Evolutionary conservation across 2,797 vertebrate species (phyloP), one percentile per base, ranked within the genome.

Genomic region (Cuniculus paca): DNA sequence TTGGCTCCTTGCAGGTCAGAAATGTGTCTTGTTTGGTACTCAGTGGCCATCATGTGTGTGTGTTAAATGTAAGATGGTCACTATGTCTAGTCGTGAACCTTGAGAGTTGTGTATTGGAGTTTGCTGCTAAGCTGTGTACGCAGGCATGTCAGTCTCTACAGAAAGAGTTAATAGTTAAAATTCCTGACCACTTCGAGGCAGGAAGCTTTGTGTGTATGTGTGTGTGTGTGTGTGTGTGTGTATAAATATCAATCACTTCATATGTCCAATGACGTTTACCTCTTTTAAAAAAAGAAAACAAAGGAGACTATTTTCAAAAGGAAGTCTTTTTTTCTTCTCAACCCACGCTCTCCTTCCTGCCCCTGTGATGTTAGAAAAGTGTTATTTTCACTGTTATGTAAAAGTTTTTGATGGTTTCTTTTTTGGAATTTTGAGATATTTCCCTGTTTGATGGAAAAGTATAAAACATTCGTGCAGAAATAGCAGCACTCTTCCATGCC

Each of bases 261-360:
- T 58, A 45, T 78, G 56, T 20, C 68, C 56, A 63, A 1, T 83
- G 50, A 70, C 60, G n/a, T 82, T 79, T 58, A 31, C 11, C 34
- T 81, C 52, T 90, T 75, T 28, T 36, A 42, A 58, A 70, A 93
- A 91, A 75, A 87, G 77, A 14, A 92, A 77, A 70, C 36, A 78
- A 61, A 86, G 85, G 85, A 95, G 79, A 91, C 84, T 87, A 3
- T 96, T 95, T 89, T 87, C 39, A 87, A 95, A 91, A 92, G 88
- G 83, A 96, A 95, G 74, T 61, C 52, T 90, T 81, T 82, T 80
- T 94, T 78, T 63, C 82, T 94, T 70, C 14, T 86, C 39, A 87
- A 90, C 93, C 91, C 87, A 92, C 19, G 6, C 86, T 95, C 20
- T 97, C 61, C 90, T 97, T 97, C 97, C 94, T 95, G 94, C 42